Conservation (phyloP, 1,140 invertebrate species). For the Drosophila guanche region DNA sequence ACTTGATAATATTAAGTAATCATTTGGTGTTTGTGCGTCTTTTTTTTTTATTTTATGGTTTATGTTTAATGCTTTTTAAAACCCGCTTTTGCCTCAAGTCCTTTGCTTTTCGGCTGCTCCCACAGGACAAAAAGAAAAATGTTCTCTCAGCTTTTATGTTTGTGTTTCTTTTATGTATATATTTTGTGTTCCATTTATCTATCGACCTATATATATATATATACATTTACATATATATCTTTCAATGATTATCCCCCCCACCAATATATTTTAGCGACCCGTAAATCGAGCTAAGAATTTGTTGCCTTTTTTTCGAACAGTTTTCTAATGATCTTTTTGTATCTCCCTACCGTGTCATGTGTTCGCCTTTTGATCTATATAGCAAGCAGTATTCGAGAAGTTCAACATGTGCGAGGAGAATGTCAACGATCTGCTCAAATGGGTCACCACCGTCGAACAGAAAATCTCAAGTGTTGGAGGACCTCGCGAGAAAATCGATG, state of each 20-base stretch:
- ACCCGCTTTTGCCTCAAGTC: slow-evolving; percentile 31
- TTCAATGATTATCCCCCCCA: background rate
- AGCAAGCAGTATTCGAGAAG: slow-evolving; percentile 97
- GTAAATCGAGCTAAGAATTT: slow-evolving; percentile 39
- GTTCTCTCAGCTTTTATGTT: slow-evolving; percentile 64
- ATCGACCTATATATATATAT: slow-evolving; percentile 21
- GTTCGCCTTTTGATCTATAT: slow-evolving; percentile 39
- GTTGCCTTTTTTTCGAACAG: background rate
- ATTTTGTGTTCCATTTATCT: slow-evolving; percentile 63
- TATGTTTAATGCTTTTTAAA: slow-evolving; percentile 50
- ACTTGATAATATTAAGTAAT: background rate
- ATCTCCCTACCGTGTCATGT: no score
- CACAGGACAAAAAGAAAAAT: slow-evolving; percentile 36
- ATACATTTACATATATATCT: slow-evolving; percentile 22
- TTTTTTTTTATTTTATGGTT: slow-evolving; percentile 47
- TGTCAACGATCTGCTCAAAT: slow-evolving; percentile 92
- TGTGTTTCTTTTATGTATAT: slow-evolving; percentile 71
- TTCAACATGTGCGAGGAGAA: slow-evolving; percentile 95
- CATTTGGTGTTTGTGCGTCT: slow-evolving; percentile 67
- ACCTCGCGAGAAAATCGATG: slow-evolving; percentile 94
- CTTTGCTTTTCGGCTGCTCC: slow-evolving; percentile 39
- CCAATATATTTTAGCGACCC: slow-evolving; percentile 26
- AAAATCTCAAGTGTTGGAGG: slow-evolving; percentile 94
- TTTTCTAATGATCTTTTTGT: slow-evolving; percentile 17
- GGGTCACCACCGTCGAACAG: slow-evolving; percentile 94